A percentile compares a stretch with the other conserved stretches of the same genome.
Conservation (phyloP, 2,888 invertebrate species). For the Agrilus mali region DNA sequence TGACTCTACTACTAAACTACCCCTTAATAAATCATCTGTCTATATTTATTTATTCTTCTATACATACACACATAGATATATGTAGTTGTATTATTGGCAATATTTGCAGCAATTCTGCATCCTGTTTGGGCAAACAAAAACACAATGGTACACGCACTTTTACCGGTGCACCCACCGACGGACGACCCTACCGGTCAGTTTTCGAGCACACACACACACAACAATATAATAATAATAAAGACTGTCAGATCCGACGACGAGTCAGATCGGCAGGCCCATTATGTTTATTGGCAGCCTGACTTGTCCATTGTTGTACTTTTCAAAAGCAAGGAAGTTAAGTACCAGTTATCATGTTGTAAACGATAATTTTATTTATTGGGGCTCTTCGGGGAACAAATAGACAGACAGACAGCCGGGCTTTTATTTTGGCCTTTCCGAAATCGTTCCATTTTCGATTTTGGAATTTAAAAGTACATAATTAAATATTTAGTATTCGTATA, state of each 20-base stretch:
- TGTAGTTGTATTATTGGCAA: constrained; percentile 25
- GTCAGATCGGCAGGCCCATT: constrained; percentile 1
- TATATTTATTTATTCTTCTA: constrained; percentile 14
- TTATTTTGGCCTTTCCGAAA: too few species aligned
- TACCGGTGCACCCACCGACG: constrained; percentile 20
- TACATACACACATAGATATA: too few species aligned
- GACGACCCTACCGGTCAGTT: too few species aligned
- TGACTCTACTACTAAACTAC: constrained; percentile 17
- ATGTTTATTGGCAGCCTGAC: constrained; percentile 2
- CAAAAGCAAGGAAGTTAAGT: constrained; percentile 18
- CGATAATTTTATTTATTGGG: constrained; percentile 2
- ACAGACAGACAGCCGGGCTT: too few species aligned
- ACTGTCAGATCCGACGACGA: constrained; percentile 6
- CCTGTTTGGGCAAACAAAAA: constrained; percentile 25
- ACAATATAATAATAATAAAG: too few species aligned
- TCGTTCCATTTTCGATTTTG: too few species aligned
- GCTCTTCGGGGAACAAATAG: too few species aligned
- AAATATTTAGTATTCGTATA: too few species aligned
- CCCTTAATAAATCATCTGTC: constrained; percentile 32
- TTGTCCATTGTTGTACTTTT: constrained; percentile 12
- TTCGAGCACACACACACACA: too few species aligned
- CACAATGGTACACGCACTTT: constrained; percentile 18
- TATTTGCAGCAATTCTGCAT: constrained; percentile 31
- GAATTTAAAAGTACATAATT: too few species aligned
- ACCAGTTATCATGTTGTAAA: constrained; percentile 11